A percentile compares a stretch with the other conserved stretches of the same genome.
These are phyloP conservation scores for Apis dorsata DNA, from an alignment of 1,140 invertebrate genomes.

Conservation along the genomic window DNA sequence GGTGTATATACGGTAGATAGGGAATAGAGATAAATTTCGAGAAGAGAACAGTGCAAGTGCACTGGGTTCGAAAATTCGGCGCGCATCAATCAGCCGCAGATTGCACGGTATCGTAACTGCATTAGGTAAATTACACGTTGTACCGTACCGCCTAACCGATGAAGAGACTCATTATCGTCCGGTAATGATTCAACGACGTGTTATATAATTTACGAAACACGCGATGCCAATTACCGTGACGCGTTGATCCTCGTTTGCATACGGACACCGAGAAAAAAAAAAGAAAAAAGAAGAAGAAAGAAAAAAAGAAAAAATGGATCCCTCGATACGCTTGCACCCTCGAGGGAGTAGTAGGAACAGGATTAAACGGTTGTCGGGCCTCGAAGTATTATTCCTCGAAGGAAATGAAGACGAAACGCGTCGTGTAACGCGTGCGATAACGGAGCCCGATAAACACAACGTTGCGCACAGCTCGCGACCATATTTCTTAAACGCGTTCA, in stretches of 20 bases:
- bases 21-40: neutral
- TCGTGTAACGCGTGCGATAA: conserved; percentile 3
- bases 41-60: neutral
- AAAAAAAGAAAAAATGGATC: too few species aligned
- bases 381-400: too few species aligned
- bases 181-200: conserved; percentile 41
- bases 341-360: too few species aligned
- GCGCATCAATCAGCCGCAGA: conserved; percentile 29
- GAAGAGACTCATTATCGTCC: conserved; percentile 46
- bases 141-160: conserved; percentile 27
- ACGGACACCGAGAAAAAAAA: too few species aligned
- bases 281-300: too few species aligned
- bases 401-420: neutral
- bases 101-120: conserved; percentile 29
- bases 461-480: neutral
- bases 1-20: neutral
- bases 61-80: conserved; percentile 1
- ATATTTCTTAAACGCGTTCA: conserved; percentile 37
- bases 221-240: conserved; percentile 34
- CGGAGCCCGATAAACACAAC: conserved; percentile 1
- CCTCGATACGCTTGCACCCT: too few species aligned
- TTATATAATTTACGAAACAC: conserved; percentile 42
- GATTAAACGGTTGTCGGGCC: too few species aligned
- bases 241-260: neutral
- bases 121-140: conserved; percentile 53